Percentiles rank a stretch among this genome's conserved stretches.
These are phyloP conservation scores for Gymnoscelis rufifasciata DNA, from an alignment of 2,888 invertebrate species.

Conservation along the genomic window DNA sequence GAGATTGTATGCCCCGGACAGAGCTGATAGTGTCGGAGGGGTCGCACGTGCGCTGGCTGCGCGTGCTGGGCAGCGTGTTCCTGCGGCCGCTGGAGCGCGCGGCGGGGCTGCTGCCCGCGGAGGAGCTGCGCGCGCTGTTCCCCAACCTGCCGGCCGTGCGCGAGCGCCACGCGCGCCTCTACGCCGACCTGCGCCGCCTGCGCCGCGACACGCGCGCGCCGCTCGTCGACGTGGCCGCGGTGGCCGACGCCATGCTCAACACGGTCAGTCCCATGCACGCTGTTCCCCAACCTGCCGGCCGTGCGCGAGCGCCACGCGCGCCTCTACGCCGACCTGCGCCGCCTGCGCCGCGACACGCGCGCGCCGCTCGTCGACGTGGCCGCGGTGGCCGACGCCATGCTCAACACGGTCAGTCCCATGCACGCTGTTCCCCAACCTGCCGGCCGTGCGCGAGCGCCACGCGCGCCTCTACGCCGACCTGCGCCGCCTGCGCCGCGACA, in stretches of 20 bases:
- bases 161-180: slow-evolving; percentile 59
- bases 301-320: no score
- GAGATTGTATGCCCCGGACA: no score
- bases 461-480: no score
- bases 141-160: slow-evolving; percentile 91
- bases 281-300: not conserved
- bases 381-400: no score
- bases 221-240: slow-evolving; percentile 51
- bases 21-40: slow-evolving; percentile 90
- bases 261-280: slow-evolving; percentile 42
- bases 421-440: no score
- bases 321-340: no score
- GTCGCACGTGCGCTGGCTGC: slow-evolving; percentile 92
- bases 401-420: no score
- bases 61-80: slow-evolving; percentile 91
- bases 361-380: no score
- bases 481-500: no score
- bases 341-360: no score
- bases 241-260: slow-evolving; percentile 64
- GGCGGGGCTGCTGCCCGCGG: slow-evolving; percentile 90
- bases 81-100: slow-evolving; percentile 84
- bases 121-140: slow-evolving; percentile 80
- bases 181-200: slow-evolving; percentile 49
- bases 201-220: slow-evolving; percentile 39
- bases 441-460: no score